Conservation (phyloP, 1,140 invertebrate genomes). For the Mesaphorura yosii region DNA sequence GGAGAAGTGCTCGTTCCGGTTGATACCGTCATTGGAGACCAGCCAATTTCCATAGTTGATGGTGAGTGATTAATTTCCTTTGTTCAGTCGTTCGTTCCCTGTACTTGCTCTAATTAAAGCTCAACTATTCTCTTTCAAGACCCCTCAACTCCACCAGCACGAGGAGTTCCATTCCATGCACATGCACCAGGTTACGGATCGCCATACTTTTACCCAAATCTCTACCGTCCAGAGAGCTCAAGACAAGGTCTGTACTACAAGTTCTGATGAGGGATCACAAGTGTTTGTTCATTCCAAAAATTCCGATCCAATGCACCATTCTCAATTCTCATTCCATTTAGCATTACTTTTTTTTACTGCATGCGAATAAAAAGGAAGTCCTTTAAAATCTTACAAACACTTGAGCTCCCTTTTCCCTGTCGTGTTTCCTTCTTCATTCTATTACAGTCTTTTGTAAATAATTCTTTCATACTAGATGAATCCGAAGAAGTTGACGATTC, state of each 20-base stretch:
- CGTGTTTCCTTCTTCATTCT: background rate
- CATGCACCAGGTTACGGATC: background rate
- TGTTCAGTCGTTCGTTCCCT: background rate
- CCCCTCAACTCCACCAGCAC: slow-evolving; percentile 21
- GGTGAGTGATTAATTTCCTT: slow-evolving; percentile 11
- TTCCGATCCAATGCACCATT: slow-evolving; percentile 10
- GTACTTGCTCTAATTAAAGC: too few species aligned
- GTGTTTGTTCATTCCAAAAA: background rate
- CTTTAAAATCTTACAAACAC: background rate
- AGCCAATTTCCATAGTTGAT: slow-evolving; percentile 29
- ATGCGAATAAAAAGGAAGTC: slow-evolving; percentile 4
- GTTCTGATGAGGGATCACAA: background rate
- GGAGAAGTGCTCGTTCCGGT: slow-evolving; percentile 31
- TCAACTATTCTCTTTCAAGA: too few species aligned
- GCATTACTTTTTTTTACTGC: slow-evolving; percentile 14
- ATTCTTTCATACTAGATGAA: background rate
- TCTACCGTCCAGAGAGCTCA: background rate
- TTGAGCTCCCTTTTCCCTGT: background rate
- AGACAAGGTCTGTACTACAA: slow-evolving; percentile 11
- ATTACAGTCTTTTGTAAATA: background rate
- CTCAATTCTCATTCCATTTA: too few species aligned
- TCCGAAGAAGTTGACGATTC: background rate
- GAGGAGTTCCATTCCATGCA: slow-evolving; percentile 16
- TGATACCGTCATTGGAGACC: slow-evolving; percentile 30
- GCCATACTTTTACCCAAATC: slow-evolving; percentile 1